Evolutionary conservation across 2,113 vertebrate genomes (phyloP).

Genomic region (Cynoglossus semilaevis): DNA sequence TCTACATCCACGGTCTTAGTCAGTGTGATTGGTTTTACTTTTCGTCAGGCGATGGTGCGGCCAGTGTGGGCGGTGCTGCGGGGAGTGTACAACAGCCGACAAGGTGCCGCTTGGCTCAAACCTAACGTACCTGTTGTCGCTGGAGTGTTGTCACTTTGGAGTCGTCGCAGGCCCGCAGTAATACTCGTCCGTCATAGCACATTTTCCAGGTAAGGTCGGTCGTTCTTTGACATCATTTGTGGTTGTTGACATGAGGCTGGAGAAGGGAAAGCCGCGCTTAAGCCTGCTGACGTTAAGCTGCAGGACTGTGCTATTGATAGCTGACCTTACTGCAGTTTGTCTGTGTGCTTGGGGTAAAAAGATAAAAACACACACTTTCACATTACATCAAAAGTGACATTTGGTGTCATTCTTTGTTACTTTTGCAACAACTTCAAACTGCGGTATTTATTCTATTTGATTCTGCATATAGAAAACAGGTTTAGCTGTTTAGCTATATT

Average conservation of each 20-base stretch:
- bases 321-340: background rate
- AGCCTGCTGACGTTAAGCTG: slow-evolving; percentile 20
- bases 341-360: background rate
- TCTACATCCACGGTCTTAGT: background rate
- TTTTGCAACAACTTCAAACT: background rate
- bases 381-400: too few relatives aligned
- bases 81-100: slow-evolving; percentile 28
- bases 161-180: background rate
- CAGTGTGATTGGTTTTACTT: slow-evolving; percentile 67
- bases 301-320: slow-evolving; percentile 7
- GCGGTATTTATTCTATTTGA: too few relatives aligned
- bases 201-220: slow-evolving; percentile 49
- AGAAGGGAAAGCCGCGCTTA: background rate
- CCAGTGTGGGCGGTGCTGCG: slow-evolving; percentile 67
- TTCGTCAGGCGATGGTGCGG: slow-evolving; percentile 69
- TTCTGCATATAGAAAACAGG: too few relatives aligned
- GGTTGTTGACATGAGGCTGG: background rate
- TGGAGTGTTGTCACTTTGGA: background rate
- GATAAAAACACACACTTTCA: too few relatives aligned
- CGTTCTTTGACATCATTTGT: too few relatives aligned
- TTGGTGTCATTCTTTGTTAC: background rate
- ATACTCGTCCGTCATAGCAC: background rate
- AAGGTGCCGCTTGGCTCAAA: slow-evolving; percentile 28
- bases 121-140: slow-evolving; percentile 3
- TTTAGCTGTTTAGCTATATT: too few relatives aligned